Conservation (phyloP, 2,797 vertebrate species). For the Heliangelus exortis region DNA sequence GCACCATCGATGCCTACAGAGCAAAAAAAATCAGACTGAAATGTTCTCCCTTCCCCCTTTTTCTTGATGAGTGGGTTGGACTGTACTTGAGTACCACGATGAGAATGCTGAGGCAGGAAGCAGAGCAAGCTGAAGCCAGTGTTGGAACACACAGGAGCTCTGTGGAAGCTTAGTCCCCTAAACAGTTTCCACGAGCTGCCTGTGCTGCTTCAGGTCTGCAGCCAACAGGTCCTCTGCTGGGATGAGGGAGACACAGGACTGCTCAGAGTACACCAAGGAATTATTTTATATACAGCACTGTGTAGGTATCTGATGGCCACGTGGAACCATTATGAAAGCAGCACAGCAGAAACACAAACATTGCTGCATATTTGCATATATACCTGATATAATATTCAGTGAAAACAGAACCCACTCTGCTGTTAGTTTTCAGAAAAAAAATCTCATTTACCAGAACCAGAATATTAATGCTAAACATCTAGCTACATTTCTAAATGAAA, state of each 20-base stretch:
- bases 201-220: background rate
- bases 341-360: background rate
- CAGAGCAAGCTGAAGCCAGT: background rate
- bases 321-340: background rate
- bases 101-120: background rate
- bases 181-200: background rate
- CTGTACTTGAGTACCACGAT: fast-evolving
- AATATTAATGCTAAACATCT: background rate
- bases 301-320: background rate
- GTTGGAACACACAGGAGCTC: background rate
- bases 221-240: background rate
- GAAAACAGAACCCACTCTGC: background rate
- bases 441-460: background rate
- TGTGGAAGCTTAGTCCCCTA: background rate
- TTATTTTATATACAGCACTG: background rate
- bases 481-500: background rate
- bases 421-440: background rate
- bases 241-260: background rate
- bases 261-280: background rate
- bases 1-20: background rate
- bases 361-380: background rate
- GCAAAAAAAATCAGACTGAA: background rate
- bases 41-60: background rate
- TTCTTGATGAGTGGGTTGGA: background rate
- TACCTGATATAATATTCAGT: background rate